A percentile compares a stretch with the other conserved stretches of the same genome.
Evolutionary conservation across 2,797 vertebrate species (phyloP).

Genomic region (Acrossocheilus fasciatus): DNA sequence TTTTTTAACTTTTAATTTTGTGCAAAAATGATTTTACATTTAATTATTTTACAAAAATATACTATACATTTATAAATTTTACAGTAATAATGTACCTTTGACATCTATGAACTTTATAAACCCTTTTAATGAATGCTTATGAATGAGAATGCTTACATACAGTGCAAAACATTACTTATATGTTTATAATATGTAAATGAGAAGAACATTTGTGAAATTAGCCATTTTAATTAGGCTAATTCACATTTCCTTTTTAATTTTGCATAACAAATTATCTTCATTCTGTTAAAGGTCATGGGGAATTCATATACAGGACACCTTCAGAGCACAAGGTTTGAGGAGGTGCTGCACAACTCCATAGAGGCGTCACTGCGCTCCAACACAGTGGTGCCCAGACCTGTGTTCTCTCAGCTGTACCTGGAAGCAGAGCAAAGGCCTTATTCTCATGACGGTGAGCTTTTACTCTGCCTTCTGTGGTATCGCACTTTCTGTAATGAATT

Average conservation of each 20-base stretch:
- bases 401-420: constrained; percentile 96
- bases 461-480: not conserved
- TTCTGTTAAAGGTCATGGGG: constrained; percentile 85
- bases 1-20: not conserved
- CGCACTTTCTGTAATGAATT: not conserved
- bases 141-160: not conserved
- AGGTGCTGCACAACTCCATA: constrained; percentile 95
- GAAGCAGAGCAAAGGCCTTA: constrained; percentile 87
- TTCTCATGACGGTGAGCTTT: constrained; percentile 80
- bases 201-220: not conserved
- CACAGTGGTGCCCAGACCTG: constrained; percentile 88
- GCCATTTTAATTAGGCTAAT: not conserved
- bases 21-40: not conserved
- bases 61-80: not conserved
- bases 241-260: not conserved
- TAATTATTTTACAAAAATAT: no score
- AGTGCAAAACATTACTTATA: not conserved
- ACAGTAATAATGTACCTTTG: not conserved
- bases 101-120: not conserved
- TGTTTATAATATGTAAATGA: not conserved
- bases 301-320: constrained; percentile 97
- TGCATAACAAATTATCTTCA: not conserved
- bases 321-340: constrained; percentile 92
- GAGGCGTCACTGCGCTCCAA: constrained; percentile 96
- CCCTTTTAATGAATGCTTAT: not conserved